These are phyloP conservation scores for Melitaea athalia DNA, from an alignment of 2,888 invertebrate genomes.

Conservation along the genomic window DNA sequence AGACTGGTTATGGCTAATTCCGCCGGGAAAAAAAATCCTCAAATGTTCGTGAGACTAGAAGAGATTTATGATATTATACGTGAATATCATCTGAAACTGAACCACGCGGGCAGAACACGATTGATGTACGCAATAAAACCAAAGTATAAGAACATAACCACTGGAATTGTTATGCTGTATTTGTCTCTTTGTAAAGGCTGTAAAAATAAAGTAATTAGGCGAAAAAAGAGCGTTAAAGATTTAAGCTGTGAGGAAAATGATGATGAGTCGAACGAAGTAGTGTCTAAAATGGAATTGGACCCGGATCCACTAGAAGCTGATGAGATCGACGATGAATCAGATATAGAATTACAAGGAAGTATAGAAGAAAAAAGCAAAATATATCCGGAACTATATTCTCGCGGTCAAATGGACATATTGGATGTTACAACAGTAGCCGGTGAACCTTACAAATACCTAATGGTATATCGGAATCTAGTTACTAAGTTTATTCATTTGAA, in stretches of 20 bases:
- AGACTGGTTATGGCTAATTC: constrained; percentile 46
- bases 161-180: constrained; percentile 55
- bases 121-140: constrained; percentile 55
- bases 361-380: constrained; percentile 28
- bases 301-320: constrained; percentile 31
- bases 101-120: constrained; percentile 57
- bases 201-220: constrained; percentile 45
- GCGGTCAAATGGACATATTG: constrained; percentile 60
- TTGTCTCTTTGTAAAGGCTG: constrained; percentile 55
- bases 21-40: constrained; percentile 42
- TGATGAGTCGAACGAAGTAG: constrained; percentile 21
- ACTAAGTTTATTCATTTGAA: constrained; percentile 58
- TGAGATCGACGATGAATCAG: constrained; percentile 13
- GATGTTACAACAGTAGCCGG: constrained; percentile 50
- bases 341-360: constrained; percentile 15
- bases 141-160: constrained; percentile 58
- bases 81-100: constrained; percentile 53
- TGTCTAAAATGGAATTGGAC: constrained; percentile 18
- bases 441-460: constrained; percentile 57
- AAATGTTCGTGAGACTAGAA: constrained; percentile 52
- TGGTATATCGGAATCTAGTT: constrained; percentile 57
- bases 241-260: not conserved
- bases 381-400: constrained; percentile 54
- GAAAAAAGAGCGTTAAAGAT: constrained; percentile 18
- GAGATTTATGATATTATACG: constrained; percentile 62